Percentiles rank a stretch among this genome's conserved stretches.
Evolutionary conservation across 2,113 vertebrate species (phyloP).

Genomic region (Phodopus roborovskii): DNA sequence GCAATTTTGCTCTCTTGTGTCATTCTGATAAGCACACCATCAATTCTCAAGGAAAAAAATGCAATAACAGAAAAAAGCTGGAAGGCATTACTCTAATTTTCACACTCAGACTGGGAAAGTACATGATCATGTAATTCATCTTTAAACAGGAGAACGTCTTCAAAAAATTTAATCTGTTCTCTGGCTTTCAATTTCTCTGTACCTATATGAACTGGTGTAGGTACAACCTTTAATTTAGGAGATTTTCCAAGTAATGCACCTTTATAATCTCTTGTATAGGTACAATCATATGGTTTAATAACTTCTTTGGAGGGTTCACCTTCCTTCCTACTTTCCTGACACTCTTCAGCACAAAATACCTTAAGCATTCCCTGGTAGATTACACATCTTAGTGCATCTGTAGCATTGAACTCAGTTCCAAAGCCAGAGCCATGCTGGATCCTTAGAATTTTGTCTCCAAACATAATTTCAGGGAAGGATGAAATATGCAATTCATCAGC

Average conservation of each 20-base stretch:
- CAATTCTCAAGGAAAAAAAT: slow-evolving; percentile 97
- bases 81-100: slow-evolving; percentile 99
- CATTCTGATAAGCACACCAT: slow-evolving; percentile 96
- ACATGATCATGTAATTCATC: slow-evolving; percentile 99
- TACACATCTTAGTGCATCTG: slow-evolving; percentile 94
- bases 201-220: slow-evolving; percentile 94
- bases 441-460: slow-evolving; percentile 95
- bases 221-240: slow-evolving; percentile 85
- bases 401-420: slow-evolving; percentile 97
- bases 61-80: slow-evolving; percentile 95
- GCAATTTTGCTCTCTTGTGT: slow-evolving; percentile 86
- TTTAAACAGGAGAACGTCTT: slow-evolving; percentile 97
- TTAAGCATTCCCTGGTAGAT: slow-evolving; percentile 94
- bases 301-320: too few species aligned
- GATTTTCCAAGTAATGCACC: too few species aligned
- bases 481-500: slow-evolving; percentile 95
- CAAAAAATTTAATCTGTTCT: slow-evolving; percentile 98
- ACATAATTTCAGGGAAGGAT: slow-evolving; percentile 98
- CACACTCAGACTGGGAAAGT: slow-evolving; percentile 94
- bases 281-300: too few species aligned
- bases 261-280: too few species aligned
- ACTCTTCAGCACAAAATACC: slow-evolving; percentile 97
- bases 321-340: slow-evolving; percentile 94
- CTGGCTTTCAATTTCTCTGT: slow-evolving; percentile 96
- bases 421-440: slow-evolving; percentile 93